phyloP scores from a whole-genome alignment of 2,797 vertebrate species.

The Phrynocephalus forsythii region DNA sequence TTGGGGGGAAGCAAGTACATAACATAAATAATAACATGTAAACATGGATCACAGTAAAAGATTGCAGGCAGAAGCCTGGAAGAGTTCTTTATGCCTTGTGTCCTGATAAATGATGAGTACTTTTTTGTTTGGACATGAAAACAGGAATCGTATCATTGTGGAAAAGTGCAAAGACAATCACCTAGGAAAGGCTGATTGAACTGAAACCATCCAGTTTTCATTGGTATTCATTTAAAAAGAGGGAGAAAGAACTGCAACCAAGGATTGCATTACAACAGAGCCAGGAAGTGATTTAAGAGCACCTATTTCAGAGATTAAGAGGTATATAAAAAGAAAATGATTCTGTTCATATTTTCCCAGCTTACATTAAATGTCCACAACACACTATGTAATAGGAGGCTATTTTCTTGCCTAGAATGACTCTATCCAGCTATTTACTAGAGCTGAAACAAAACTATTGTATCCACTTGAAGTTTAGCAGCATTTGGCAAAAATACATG shows the following conservation, averaged over 20 bases:
- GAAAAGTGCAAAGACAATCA: background rate
- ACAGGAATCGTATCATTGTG: background rate
- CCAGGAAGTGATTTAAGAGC: background rate
- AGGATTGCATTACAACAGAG: background rate
- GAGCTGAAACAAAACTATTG: background rate
- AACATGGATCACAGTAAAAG: background rate
- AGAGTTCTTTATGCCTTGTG: background rate
- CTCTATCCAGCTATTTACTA: background rate
- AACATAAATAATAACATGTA: background rate
- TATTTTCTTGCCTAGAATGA: background rate
- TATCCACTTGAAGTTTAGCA: background rate
- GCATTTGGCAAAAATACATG: background rate
- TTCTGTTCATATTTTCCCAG: background rate
- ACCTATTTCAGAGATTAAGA: background rate
- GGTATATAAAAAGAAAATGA: background rate
- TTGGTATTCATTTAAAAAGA: no score
- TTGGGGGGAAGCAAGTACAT: background rate
- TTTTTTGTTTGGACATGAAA: background rate
- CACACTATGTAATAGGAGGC: background rate
- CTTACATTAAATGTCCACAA: background rate
- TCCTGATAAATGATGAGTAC: background rate
- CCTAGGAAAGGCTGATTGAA: background rate
- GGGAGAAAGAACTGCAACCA: background rate
- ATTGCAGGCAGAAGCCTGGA: background rate
- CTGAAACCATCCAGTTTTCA: no score